phyloP scores from a whole-genome alignment of 2,888 invertebrate species.

The Himalopsyche japonica region DNA sequence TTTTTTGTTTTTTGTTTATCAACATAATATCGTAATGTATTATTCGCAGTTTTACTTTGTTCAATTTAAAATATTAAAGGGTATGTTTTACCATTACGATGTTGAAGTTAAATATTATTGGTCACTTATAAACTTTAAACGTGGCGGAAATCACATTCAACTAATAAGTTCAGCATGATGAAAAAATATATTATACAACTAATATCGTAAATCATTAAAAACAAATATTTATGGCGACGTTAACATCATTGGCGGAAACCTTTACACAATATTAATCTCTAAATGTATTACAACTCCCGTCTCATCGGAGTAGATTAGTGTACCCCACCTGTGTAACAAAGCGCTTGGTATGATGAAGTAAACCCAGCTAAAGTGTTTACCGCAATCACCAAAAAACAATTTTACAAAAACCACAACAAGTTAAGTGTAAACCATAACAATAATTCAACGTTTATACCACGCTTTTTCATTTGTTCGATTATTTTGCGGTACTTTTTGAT shows the following conservation, averaged over 20 bases:
- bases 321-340: not conserved
- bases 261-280: not conserved
- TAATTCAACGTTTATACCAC: not conserved
- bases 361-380: not conserved
- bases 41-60: not conserved
- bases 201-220: not conserved
- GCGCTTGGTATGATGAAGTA: not conserved
- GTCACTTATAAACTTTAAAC: no score
- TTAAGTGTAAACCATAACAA: not conserved
- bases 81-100: no score
- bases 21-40: no score
- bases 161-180: no score
- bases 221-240: not conserved
- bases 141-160: no score
- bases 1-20: no score
- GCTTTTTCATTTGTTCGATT: not conserved
- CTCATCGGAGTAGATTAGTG: no score
- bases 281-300: not conserved
- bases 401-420: not conserved
- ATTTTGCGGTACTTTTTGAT: not conserved
- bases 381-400: not conserved
- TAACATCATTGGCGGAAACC: not conserved
- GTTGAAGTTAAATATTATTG: no score
- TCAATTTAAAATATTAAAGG: not conserved
- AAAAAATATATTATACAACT: not conserved